Base-by-base conservation (phyloP, 2,797 vertebrate species). In the Diplodus sargus region DNA sequence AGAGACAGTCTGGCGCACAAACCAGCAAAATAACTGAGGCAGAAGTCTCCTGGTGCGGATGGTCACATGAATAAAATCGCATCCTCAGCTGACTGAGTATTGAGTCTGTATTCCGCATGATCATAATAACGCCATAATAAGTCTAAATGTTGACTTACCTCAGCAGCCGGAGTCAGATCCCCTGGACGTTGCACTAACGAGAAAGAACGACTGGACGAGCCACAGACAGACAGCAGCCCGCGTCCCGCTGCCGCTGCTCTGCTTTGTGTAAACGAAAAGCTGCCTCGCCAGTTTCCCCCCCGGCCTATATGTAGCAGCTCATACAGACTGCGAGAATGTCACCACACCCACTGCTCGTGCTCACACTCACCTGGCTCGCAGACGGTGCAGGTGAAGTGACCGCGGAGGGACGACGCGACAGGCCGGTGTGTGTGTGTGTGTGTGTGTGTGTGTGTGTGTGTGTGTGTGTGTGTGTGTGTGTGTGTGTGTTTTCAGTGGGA, bases 261-360 rank as follows among this genome's bases (percentile, higher is more conserved):
- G 91, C 83, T 92, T 81, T 70, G 74, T 84, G 86, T 84, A 82
- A 89, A 88, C 81, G 30, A 72, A 90, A 91, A 89, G 93, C 89
- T 82, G 91, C 66, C 76, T 83, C 85, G n/a, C 90, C 86, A 81
- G 86, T 92, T 91, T 60, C 62, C 25, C 85, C 63, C 30, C 30
- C 30, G 76, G 66, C 68, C 76, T 83, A 84, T 86, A 85, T 85
- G 83, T 73, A 60, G 70, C 39, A 54, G 78, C 60, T 84, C 74
- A 72, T 66, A 43, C 75, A 77, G 53, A 64, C 78, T 39, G 4
- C n/a, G 76, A 57, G 65, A 30, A 66, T 16, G 66, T 82, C 87
- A 91, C 94, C 94, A 94, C 95, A 90, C 95, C 95, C 93, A 95
- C 93, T 57, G 25, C 77, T 48, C 53, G 18, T 69, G 81, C 80